Base-by-base conservation (phyloP, 2,888 invertebrate genomes). In the Drosophila tripunctata region DNA sequence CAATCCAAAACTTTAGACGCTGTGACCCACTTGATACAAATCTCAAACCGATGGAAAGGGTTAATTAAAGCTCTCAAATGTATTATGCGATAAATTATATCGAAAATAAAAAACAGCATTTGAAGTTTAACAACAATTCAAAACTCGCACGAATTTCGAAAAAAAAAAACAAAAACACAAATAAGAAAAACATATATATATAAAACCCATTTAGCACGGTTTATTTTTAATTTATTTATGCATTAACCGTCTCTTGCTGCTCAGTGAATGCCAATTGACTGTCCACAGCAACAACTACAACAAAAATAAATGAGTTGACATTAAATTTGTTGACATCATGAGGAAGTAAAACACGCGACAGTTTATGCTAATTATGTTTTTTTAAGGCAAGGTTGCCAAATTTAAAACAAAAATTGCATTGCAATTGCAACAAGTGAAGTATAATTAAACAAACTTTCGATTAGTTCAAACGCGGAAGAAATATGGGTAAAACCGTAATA, bases 191-290 rank as follows among this genome's bases (percentile, higher is more conserved):
- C n/a, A n/a, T n/a, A n/a, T n/a, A n/a, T n/a, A n/a, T n/a, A n/a
- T n/a, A 41, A 62, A 57, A 36, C 54, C n/a, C 66, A 60, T 78
- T 75, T 78, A 78, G 75, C 63, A 62, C 64, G 76, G 79, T 75
- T 75, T 78, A 62, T 75, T 78, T 78, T 58, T 61, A 75, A 78
- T 78, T 78, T 63, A 67, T 75, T 78, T 78, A 67, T 78, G 79
- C 79, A 78, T 75, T 75, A 67, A 77, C 22, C 61, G 71, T 50
- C 50, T 65, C 65, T 75, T 74, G 54, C 64, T 50, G 65, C 55
- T 60, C 33, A 31, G 54, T 75, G 75, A 75, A 75, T 75, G 75
- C 60, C 75, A 75, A 78, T 78, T 75, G 55, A 58, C 30, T 65
- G 78, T 14, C 40, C 45, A 51, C 12, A 10, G n/a, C 48, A 60